Evolutionary conservation across 2,888 invertebrate species (phyloP), one percentile per base, ranked within the genome.

Genomic region (Andrena minutula): DNA sequence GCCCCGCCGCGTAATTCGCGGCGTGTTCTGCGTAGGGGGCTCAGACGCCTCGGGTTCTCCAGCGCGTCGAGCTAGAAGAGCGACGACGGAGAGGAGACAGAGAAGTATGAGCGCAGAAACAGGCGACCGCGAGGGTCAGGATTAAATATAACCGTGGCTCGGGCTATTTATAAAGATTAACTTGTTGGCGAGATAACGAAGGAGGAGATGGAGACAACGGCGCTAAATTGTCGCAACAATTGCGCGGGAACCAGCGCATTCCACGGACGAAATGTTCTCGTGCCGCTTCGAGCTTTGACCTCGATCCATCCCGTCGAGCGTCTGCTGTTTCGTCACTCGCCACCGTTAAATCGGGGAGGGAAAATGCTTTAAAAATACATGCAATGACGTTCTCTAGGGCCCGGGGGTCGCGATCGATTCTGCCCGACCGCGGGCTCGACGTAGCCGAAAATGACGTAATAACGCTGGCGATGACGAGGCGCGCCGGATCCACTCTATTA

Each of bases 81-180:
- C 65, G 75, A 70, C 86, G 74, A 64, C 75, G 66, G 68, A 88
- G 86, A 56, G 53, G 64, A 72, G 28, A 66, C 66, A 68, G 65
- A 73, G 82, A 88, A 81, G 89, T 87, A 89, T 88, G 89, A 87
- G 84, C 86, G 87, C 81, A 86, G 88, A 89, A 88, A 88, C 80
- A 23, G 75, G 68, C 85, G 83, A 86, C 81, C 87, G 87, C 91
- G 92, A 92, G 91, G 92, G 93, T 92, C 92, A 92, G 91, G 92
- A 93, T 93, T 93, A 93, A 92, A 93, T 92, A 92, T 93, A 93
- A 91, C 93, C 90, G 83, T 90, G 89, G 90, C 91, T 91, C 91
- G 90, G 63, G 92, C 93, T 93, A 93, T 93, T 93, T 93, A 93
- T 93, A 92, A 92, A 92, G 92, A 92, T 93, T 92, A 93, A 92